These are phyloP conservation scores for Thymallus thymallus DNA, from an alignment of 2,113 vertebrate species.

Conservation along the genomic window DNA sequence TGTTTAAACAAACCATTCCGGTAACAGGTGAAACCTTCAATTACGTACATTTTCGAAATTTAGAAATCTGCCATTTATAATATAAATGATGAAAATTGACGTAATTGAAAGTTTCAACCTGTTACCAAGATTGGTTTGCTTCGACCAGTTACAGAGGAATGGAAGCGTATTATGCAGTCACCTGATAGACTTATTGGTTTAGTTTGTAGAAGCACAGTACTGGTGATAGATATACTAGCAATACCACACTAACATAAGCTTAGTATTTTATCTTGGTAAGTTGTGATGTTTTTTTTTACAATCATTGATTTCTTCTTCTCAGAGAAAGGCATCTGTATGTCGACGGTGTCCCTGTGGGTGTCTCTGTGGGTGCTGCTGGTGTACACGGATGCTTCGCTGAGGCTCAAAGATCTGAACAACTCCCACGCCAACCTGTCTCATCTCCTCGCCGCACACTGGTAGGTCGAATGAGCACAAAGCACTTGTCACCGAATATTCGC, in stretches of 20 bases:
- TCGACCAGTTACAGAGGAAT: no score
- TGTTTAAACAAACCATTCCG: no score
- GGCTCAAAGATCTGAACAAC: conserved; percentile 78
- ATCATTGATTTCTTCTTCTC: conserved; percentile 18
- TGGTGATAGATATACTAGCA: neutral
- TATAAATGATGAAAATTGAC: no score
- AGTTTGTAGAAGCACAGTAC: neutral
- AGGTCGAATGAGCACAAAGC: conserved; percentile 26
- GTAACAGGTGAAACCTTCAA: no score
- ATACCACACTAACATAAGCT: neutral
- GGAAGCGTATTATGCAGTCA: neutral
- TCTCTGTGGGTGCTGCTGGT: conserved; percentile 79
- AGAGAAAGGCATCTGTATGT: conserved; percentile 81
- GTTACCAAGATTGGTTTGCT: no score
- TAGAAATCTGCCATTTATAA: no score
- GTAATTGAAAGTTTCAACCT: no score
- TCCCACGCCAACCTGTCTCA: conserved; percentile 79
- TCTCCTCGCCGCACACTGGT: conserved; percentile 82
- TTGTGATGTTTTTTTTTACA: neutral
- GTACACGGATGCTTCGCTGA: conserved; percentile 79
- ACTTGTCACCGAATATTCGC: neutral
- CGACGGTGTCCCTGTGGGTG: conserved; percentile 78
- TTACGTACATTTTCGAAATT: no score
- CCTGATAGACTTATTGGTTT: neutral
- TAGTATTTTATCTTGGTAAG: neutral